phyloP scores from a whole-genome alignment of 2,888 invertebrate species.

The Blastobasis lacticolella region DNA sequence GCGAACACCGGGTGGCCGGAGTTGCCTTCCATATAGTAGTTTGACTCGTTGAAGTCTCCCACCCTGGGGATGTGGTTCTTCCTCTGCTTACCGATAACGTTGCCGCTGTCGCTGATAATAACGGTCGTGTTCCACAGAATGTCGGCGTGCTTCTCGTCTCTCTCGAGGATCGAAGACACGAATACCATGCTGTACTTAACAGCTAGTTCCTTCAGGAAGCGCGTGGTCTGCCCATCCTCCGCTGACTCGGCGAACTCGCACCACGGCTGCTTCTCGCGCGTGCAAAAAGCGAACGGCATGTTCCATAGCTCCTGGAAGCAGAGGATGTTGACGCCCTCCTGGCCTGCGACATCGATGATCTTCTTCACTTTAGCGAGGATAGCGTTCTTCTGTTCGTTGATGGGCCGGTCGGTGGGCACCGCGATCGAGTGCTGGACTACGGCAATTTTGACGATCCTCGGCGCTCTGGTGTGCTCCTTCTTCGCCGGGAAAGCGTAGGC shows the following conservation, averaged over 20 bases:
- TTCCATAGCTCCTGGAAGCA: conserved; percentile 99
- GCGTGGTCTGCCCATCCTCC: conserved; percentile 89
- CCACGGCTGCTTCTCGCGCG: conserved; percentile 97
- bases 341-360: conserved; percentile 88
- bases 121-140: conserved; percentile 97
- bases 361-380: conserved; percentile 84
- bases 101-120: conserved; percentile 91
- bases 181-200: conserved; percentile 93
- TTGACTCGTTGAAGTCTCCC: conserved; percentile 99
- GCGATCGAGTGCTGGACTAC: conserved; percentile 92
- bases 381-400: conserved; percentile 86
- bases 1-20: conserved; percentile 96
- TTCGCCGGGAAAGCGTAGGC: conserved; percentile 64
- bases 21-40: conserved; percentile 97
- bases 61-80: conserved; percentile 99
- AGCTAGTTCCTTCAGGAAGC: conserved; percentile 86
- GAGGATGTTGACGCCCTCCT: conserved; percentile 89
- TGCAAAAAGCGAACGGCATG: conserved; percentile 99
- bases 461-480: conserved; percentile 72
- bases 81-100: conserved; percentile 94
- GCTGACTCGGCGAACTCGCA: conserved; percentile 97
- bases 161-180: conserved; percentile 94
- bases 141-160: conserved; percentile 90
- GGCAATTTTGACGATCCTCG: conserved; percentile 87
- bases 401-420: conserved; percentile 82